Evolutionary conservation across 2,113 vertebrate genomes (phyloP).

Genomic region (Aleadryas rufinucha): DNA sequence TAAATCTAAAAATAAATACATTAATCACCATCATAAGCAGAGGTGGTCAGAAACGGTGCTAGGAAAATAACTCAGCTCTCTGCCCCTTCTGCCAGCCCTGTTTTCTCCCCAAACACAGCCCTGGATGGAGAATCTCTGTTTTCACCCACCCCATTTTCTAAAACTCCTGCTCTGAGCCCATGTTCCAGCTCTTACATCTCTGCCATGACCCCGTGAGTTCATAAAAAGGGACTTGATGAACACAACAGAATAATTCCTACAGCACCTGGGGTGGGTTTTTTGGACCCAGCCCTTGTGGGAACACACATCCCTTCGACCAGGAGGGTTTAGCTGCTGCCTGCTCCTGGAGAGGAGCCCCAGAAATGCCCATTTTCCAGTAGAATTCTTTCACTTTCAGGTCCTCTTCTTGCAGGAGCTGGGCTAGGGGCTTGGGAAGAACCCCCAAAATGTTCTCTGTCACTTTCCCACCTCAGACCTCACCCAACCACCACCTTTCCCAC

Average conservation of each 20-base stretch:
- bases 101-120: not conserved
- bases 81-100: not conserved
- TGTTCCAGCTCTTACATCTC: not conserved
- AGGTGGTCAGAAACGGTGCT: not conserved
- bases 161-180: rapidly evolving
- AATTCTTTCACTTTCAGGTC: not conserved
- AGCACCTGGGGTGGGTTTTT: not conserved
- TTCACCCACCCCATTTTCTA: not conserved
- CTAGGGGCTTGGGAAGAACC: not conserved
- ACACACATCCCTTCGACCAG: rapidly evolving
- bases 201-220: rapidly evolving
- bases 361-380: rapidly evolving
- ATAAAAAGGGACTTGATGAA: not conserved
- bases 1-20: not conserved
- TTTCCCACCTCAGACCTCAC: not conserved
- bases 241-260: not conserved
- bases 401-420: not conserved
- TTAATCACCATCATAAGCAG: not conserved
- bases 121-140: not conserved
- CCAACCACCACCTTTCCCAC: no score
- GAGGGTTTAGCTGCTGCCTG: not conserved
- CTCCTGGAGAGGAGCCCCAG: not conserved
- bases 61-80: not conserved
- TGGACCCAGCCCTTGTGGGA: not conserved
- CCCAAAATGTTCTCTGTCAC: not conserved